Evolutionary conservation across 2,888 invertebrate genomes (phyloP).

Genomic region (Caenorhabditis uteleia): DNA sequence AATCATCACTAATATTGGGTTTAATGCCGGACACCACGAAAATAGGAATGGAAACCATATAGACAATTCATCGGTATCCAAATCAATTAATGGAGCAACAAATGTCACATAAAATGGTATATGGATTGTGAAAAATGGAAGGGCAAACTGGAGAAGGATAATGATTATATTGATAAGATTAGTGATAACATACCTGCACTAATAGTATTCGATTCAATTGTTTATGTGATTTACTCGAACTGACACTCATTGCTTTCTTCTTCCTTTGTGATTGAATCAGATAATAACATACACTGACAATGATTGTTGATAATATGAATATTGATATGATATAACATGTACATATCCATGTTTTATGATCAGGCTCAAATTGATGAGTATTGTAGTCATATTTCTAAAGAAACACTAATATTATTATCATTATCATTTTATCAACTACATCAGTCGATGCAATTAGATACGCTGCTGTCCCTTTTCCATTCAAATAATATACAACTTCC

Average conservation of each 20-base stretch:
- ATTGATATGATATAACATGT: constrained; percentile 17
- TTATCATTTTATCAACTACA: no score
- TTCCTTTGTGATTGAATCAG: constrained; percentile 1
- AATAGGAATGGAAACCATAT: constrained; percentile 32
- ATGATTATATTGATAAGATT: no score
- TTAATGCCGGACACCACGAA: constrained; percentile 35
- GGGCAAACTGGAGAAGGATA: constrained; percentile 30
- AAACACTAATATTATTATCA: no score
- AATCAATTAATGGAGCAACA: constrained; percentile 21
- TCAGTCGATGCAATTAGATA: constrained; percentile 33
- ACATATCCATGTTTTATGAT: constrained; percentile 13
- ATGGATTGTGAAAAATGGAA: constrained; percentile 34
- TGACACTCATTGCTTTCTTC: constrained; percentile 6
- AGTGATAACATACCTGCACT: no score
- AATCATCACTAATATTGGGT: no score
- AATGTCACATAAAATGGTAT: constrained; percentile 35
- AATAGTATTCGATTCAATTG: constrained; percentile 17
- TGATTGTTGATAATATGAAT: constrained; percentile 10
- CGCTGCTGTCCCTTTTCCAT: constrained; percentile 19
- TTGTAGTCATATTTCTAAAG: constrained; percentile 5
- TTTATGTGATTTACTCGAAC: constrained; percentile 13
- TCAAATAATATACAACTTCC: constrained; percentile 18
- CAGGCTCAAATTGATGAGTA: constrained; percentile 2
- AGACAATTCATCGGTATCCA: constrained; percentile 13
- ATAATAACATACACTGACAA: constrained; percentile 17